Evolutionary conservation across 2,113 vertebrate species (phyloP).

Genomic region (Oplegnathus fasciatus): DNA sequence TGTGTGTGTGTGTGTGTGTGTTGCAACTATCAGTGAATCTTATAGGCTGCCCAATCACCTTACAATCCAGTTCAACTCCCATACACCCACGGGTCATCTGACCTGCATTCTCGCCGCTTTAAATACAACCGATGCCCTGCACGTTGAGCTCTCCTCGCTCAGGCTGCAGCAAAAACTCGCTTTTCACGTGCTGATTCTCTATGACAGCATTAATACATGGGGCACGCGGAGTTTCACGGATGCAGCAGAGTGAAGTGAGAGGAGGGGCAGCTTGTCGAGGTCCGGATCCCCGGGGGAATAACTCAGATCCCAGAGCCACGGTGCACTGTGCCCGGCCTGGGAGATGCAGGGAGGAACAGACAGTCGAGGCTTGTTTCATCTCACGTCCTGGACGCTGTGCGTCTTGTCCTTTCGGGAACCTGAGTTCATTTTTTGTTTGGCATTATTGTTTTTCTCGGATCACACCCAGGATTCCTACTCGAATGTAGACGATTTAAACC

Average conservation of each 20-base stretch:
- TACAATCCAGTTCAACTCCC: constrained; percentile 2
- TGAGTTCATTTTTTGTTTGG: neutral
- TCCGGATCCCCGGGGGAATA: constrained; percentile 54
- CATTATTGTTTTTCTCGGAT: constrained; percentile 1
- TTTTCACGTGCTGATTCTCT: constrained; percentile 37
- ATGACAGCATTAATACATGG: constrained; percentile 38
- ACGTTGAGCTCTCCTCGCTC: constrained; percentile 1
- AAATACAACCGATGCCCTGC: neutral
- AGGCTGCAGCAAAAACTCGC: constrained; percentile 2
- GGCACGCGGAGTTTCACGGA: constrained; percentile 48
- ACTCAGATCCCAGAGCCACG: constrained; percentile 41
- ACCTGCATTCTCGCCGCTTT: constrained; percentile 31
- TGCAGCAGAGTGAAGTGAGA: constrained; percentile 35
- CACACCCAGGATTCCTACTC: neutral
- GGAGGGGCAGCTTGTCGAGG: constrained; percentile 47
- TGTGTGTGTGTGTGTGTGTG: neutral
- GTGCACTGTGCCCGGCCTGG: constrained; percentile 30
- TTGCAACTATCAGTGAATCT: constrained; percentile 4
- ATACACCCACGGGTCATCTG: constrained; percentile 21
- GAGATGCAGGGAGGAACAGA: constrained; percentile 25
- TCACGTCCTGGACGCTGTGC: constrained; percentile 20
- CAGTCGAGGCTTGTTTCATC: constrained; percentile 29
- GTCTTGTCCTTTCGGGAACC: neutral
- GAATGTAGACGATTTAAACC: neutral
- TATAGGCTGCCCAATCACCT: constrained; percentile 1